Percentiles rank a stretch among this genome's conserved stretches.
These are phyloP conservation scores for Echinometra lucunter DNA, from an alignment of 53 echinoderm and acorn worm genomes.

Conservation along the genomic window DNA sequence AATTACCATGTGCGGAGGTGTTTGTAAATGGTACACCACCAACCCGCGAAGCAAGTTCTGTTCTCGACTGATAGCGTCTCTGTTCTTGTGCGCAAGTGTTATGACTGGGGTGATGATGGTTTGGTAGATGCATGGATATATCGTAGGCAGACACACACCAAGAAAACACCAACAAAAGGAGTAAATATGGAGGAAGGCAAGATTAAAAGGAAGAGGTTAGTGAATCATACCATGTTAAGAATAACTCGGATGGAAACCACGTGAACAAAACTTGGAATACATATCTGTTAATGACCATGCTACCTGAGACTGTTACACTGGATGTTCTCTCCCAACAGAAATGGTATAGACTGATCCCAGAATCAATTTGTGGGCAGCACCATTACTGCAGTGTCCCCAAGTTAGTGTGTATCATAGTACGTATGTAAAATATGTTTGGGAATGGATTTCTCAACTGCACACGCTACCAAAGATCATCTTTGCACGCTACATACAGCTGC, in stretches of 20 bases:
- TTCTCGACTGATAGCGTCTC: slow-evolving; percentile 40
- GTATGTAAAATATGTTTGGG: too few relatives aligned
- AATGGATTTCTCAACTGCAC: too few relatives aligned
- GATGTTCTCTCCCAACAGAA: not conserved
- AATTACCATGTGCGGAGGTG: not conserved
- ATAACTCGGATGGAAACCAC: not conserved
- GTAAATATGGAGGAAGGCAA: slow-evolving; percentile 55
- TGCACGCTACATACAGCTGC: too few relatives aligned
- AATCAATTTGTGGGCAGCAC: too few relatives aligned
- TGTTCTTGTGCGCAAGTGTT: slow-evolving; percentile 45
- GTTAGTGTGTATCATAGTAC: too few relatives aligned
- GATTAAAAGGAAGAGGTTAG: slow-evolving; percentile 52
- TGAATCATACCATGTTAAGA: slow-evolving; percentile 53
- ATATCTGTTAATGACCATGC: slow-evolving; percentile 37
- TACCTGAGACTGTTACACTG: slow-evolving; percentile 5
- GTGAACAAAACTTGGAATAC: not conserved
- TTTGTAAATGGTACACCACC: slow-evolving; percentile 37
- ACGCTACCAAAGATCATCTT: too few relatives aligned
- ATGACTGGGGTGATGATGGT: slow-evolving; percentile 38
- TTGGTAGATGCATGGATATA: slow-evolving; percentile 58
- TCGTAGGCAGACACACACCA: slow-evolving; percentile 63
- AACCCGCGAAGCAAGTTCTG: slow-evolving; percentile 40
- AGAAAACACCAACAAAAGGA: slow-evolving; percentile 47
- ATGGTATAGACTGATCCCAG: too few relatives aligned
- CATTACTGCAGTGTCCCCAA: too few relatives aligned